A percentile compares a stretch with the other conserved stretches of the same genome.
These are phyloP conservation scores for Chaenogobius annularis DNA, from an alignment of 2,113 vertebrate genomes.

Conservation along the genomic window DNA sequence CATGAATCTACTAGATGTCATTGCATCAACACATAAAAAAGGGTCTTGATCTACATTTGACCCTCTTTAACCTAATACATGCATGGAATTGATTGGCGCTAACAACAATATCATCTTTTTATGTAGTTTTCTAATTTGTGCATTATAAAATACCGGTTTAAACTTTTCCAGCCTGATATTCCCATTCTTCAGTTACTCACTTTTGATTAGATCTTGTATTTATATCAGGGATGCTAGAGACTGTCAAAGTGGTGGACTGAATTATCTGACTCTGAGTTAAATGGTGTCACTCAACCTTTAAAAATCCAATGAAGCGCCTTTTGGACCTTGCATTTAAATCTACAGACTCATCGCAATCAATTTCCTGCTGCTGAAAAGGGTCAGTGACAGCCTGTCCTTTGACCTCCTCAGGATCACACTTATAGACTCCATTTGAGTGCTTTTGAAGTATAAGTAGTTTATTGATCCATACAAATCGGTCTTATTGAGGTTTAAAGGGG, in stretches of 20 bases:
- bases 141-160: not conserved
- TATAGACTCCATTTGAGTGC: not conserved
- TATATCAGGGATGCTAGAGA: conserved; percentile 47
- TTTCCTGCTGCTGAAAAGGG: conserved; percentile 58
- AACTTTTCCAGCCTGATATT: not conserved
- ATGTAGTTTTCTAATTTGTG: not conserved
- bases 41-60: not conserved
- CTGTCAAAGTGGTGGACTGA: conserved; percentile 53
- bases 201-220: not conserved
- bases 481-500: not conserved
- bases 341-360: conserved; percentile 51
- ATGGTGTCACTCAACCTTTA: conserved; percentile 68
- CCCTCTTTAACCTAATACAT: not conserved
- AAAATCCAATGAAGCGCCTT: conserved; percentile 67
- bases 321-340: conserved; percentile 36
- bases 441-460: not conserved
- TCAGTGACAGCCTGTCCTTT: conserved; percentile 40
- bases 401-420: conserved; percentile 13
- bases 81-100: not conserved
- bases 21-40: not conserved
- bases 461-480: not conserved
- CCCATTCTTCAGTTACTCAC: not conserved
- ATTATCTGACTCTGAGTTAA: conserved; percentile 71
- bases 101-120: not conserved
- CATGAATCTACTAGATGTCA: no score